Conservation (phyloP, 2,113 vertebrate genomes). For the Ramphastos sulfuratus region DNA sequence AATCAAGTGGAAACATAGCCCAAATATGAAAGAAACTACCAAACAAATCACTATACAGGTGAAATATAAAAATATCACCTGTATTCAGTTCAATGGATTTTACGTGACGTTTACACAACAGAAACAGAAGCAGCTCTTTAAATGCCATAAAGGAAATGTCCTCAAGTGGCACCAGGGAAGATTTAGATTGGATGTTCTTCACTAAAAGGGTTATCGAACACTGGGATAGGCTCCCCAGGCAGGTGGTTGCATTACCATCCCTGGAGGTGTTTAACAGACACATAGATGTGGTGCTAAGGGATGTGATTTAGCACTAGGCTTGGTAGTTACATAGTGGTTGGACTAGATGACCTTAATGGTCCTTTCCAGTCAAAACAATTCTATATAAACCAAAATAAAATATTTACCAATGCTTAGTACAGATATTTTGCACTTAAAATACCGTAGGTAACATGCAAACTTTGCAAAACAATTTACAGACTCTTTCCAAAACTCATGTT, state of each 20-base stretch:
- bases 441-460: neutral
- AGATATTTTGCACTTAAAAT: neutral
- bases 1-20: constrained; percentile 42
- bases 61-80: constrained; percentile 45
- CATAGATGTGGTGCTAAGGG: no score
- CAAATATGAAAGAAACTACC: constrained; percentile 30
- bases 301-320: no score
- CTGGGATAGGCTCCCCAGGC: no score
- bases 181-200: no score
- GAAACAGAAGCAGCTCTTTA: constrained; percentile 29
- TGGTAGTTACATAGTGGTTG: no score
- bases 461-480: neutral
- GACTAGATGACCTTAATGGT: no score
- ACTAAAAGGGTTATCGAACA: no score
- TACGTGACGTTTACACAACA: constrained; percentile 8
- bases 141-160: neutral
- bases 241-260: no score
- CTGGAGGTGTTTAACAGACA: no score
- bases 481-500: neutral
- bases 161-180: no score
- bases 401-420: constrained; percentile 9
- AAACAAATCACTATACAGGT: constrained; percentile 2
- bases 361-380: no score
- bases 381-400: neutral
- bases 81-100: constrained; percentile 1